phyloP scores from a whole-genome alignment of 2,888 invertebrate genomes.

The Agrilus cyanescens region DNA sequence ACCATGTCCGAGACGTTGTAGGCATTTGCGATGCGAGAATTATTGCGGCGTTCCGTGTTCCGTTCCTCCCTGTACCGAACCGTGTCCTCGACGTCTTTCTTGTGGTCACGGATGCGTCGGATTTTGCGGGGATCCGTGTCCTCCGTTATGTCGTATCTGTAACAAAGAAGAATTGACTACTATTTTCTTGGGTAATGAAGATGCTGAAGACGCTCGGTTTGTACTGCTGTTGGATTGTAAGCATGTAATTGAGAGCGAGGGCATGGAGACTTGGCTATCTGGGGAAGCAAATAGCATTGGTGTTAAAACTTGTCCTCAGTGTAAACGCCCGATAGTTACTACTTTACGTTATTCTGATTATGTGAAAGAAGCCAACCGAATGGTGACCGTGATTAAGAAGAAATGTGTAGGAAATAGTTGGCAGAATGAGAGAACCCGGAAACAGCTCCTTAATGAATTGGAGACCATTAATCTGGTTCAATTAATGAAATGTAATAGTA shows the following conservation, averaged over 20 bases:
- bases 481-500: not conserved
- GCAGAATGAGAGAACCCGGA: constrained; percentile 23
- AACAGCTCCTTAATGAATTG: constrained; percentile 8
- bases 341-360: constrained; percentile 45
- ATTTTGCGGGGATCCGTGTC: constrained; percentile 61
- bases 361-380: constrained; percentile 34
- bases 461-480: constrained; percentile 1
- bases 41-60: constrained; percentile 39
- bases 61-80: constrained; percentile 35
- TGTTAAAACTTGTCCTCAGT: constrained; percentile 43
- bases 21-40: constrained; percentile 38
- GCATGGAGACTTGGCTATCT: constrained; percentile 35
- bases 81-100: constrained; percentile 30
- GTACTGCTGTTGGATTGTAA: constrained; percentile 42
- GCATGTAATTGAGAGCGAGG: constrained; percentile 39
- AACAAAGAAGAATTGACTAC: constrained; percentile 37
- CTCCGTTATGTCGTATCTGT: constrained; percentile 46
- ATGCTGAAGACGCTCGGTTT: constrained; percentile 44
- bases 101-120: constrained; percentile 58
- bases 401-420: constrained; percentile 31
- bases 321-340: constrained; percentile 45
- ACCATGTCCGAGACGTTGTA: constrained; percentile 31
- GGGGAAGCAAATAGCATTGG: constrained; percentile 22
- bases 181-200: constrained; percentile 38
- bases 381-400: constrained; percentile 37